Percentiles rank a stretch among this genome's conserved stretches.
These are phyloP conservation scores for Epizoanthus rinbou DNA, from an alignment of 92 coral and sea anemone genomes.

Conservation along the genomic window DNA sequence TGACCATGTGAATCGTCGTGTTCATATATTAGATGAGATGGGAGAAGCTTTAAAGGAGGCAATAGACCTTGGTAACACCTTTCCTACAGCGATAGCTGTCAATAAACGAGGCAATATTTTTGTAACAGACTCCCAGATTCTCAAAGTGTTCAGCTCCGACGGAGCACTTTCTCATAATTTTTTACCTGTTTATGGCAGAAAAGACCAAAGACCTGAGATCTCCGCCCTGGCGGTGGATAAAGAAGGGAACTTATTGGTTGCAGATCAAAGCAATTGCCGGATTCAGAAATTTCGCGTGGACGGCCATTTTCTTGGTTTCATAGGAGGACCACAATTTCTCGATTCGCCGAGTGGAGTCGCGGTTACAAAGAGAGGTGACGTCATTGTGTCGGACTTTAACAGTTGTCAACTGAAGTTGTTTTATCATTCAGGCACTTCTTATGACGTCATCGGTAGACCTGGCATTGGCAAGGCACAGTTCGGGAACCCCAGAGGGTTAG, in stretches of 20 bases:
- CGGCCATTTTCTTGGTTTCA: constrained; percentile 83
- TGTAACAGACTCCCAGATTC: constrained; percentile 78
- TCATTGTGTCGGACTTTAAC: constrained; percentile 78
- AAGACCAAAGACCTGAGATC: constrained; percentile 80
- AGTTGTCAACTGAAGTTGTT: constrained; percentile 80
- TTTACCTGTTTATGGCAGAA: constrained; percentile 82
- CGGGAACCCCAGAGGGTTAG: constrained; percentile 81
- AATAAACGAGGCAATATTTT: constrained; percentile 78
- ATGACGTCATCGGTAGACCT: constrained; percentile 66
- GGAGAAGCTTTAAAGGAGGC: constrained; percentile 79
- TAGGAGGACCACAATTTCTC: constrained; percentile 86
- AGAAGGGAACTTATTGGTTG: constrained; percentile 77
- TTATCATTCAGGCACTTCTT: constrained; percentile 66
- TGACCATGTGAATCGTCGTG: constrained; percentile 80
- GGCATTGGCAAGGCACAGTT: constrained; percentile 86
- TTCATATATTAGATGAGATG: constrained; percentile 60
- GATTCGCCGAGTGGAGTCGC: constrained; percentile 89
- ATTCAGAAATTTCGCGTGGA: constrained; percentile 91
- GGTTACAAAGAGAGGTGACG: constrained; percentile 76
- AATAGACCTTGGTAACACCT: constrained; percentile 70
- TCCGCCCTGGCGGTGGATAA: constrained; percentile 77
- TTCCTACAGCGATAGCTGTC: constrained; percentile 77
- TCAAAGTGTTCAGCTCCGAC: constrained; percentile 88
- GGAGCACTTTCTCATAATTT: constrained; percentile 78
- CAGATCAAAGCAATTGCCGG: constrained; percentile 79